phyloP scores from a whole-genome alignment of 2,888 invertebrate species.

The Erebia aethiops region DNA sequence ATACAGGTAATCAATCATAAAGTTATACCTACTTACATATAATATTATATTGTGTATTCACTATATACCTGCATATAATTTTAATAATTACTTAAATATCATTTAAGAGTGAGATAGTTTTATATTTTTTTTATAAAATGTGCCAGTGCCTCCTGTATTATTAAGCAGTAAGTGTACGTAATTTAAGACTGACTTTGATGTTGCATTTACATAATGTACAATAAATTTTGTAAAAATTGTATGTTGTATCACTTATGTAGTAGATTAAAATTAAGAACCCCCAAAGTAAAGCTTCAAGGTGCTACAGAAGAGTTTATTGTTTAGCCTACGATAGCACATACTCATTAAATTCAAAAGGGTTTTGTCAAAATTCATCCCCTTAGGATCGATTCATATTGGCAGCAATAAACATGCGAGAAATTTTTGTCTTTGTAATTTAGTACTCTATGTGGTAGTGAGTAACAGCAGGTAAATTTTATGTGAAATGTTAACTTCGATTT shows the following conservation, averaged over 20 bases:
- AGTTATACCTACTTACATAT: no score
- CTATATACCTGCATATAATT: background rate
- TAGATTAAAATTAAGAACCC: background rate
- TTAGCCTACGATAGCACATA: background rate
- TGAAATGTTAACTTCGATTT: no score
- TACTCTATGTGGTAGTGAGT: no score
- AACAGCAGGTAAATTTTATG: no score
- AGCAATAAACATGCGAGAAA: no score
- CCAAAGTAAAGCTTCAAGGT: no score
- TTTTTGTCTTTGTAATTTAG: no score
- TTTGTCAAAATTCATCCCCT: no score
- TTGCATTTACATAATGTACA: slow-evolving; percentile 71
- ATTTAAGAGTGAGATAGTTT: slow-evolving; percentile 28
- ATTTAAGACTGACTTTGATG: slow-evolving; percentile 78
- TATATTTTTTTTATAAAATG: slow-evolving; percentile 50
- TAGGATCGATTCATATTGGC: no score
- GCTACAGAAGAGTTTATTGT: background rate
- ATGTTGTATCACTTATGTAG: slow-evolving; percentile 12
- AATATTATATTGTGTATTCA: background rate
- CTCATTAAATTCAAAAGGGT: no score
- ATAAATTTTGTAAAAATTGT: slow-evolving; percentile 57
- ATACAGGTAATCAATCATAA: no score
- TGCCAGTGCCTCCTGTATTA: slow-evolving; percentile 78
- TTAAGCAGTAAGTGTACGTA: slow-evolving; percentile 65
- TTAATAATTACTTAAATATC: slow-evolving; percentile 31